Evolutionary conservation across 64 coral and sea anemone genomes (phyloP), one percentile per base, ranked within the genome.

Genomic region (Montipora foliosa): DNA sequence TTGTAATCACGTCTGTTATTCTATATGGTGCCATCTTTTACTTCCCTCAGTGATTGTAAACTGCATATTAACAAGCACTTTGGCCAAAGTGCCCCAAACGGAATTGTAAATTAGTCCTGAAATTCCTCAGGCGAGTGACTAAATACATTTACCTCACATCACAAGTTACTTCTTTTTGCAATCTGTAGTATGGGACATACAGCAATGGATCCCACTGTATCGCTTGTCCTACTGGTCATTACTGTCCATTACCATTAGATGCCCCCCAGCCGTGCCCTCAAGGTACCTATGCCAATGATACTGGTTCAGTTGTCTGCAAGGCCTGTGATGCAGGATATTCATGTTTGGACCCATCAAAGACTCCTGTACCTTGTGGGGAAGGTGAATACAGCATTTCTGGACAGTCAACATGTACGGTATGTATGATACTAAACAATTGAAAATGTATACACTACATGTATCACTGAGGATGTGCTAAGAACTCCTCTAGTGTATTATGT

Each of bases 321-420:
- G 62, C 75, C 10, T 99, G 98, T 62, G 89, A 90, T 52, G 89
- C 89, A 78, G 98, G 98, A 6, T 89, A 87, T 70, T 94, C 95
- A 0, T 99, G 98, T 82, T 80, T 96, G 20, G 80, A 93, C 80
- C 92, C 92, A 86, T 59, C 92, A n/a, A 2, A 61, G 11, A 75
- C 95, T 74, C 95, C 98, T 22, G 87, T 55, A 10, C 13, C 92
- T n/a, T 99, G 98, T 81, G 69, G 44, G 47, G 46, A 37, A 22
- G 95, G 98, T 59, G 92, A 95, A 86, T 99, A 94, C 84, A 99
- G 98, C 67, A 96, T 99, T 66, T 87, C 94, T 78, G 98, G 98
- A 45, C 95, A 99, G 79, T 74, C 80, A 77, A 89, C 85, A n/a
- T 99, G 98, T 49, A 92, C 78, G 37, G 98, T 99, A 89, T 71